Evolutionary conservation across 2,888 invertebrate genomes (phyloP).

Genomic region (Caenorhabditis macrosperma): DNA sequence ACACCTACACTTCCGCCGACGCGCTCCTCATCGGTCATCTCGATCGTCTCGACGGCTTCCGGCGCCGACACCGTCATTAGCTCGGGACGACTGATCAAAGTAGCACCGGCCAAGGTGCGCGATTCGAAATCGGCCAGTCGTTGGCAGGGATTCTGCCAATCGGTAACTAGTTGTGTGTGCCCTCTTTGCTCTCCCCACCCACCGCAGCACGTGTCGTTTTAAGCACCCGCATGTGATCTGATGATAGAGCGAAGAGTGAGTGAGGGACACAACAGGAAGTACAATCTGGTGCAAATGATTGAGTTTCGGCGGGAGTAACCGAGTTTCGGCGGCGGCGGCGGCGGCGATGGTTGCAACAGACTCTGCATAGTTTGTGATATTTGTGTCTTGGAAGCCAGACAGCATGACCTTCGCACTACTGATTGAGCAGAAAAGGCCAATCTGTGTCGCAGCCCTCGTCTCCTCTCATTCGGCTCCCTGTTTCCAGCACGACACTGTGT

Average conservation of each 20-base stretch:
- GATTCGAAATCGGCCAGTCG: conserved; percentile 44
- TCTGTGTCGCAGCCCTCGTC: neutral
- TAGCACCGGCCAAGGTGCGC: conserved; percentile 55
- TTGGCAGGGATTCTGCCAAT: conserved; percentile 49
- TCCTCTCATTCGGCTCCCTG: neutral
- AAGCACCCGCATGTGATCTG: neutral
- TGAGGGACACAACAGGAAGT: conserved; percentile 4
- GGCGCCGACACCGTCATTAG: neutral
- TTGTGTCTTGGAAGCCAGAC: too few relatives aligned
- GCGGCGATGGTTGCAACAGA: too few relatives aligned
- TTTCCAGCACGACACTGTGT: conserved; percentile 41
- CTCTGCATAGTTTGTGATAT: too few relatives aligned
- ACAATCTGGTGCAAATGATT: neutral
- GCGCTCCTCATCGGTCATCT: conserved; percentile 49
- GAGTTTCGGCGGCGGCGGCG: neutral
- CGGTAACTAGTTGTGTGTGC: conserved; percentile 29
- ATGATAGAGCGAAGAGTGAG: neutral
- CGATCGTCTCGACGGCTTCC: conserved; percentile 40
- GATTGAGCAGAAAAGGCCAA: too few relatives aligned
- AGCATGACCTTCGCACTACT: too few relatives aligned
- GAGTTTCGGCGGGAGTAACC: conserved; percentile 1
- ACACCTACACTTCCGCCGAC: conserved; percentile 40
- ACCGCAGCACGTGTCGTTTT: conserved; percentile 6
- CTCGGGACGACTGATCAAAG: conserved; percentile 39
- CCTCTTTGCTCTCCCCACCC: conserved; percentile 3